Percentiles rank a stretch among this genome's conserved stretches.
Conservation (phyloP, 2,888 invertebrate genomes). For the Tetanocera ferruginea region DNA sequence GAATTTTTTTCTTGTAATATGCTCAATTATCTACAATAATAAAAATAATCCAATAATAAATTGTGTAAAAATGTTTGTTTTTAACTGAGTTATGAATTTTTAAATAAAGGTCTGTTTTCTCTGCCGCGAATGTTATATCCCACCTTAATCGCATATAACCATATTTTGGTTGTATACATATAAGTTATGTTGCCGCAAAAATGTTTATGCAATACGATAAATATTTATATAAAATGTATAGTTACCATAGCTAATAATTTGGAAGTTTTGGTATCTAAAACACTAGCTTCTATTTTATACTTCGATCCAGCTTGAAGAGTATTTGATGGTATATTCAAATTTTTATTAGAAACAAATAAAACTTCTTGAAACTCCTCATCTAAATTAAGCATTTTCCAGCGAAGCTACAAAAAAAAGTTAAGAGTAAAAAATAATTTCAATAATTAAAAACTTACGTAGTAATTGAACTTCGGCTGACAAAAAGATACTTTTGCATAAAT, state of each 20-base stretch:
- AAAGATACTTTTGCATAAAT: conserved; percentile 51
- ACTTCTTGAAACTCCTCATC: conserved; percentile 48
- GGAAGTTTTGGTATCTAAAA: conserved; percentile 36
- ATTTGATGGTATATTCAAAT: conserved; percentile 50
- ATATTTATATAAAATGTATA: too few species aligned
- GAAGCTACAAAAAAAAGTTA: conserved; percentile 22
- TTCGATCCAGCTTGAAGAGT: conserved; percentile 50
- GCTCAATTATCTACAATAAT: too few species aligned
- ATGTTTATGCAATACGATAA: too few species aligned
- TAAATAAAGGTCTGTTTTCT: too few species aligned
- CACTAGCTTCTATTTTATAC: conserved; percentile 51
- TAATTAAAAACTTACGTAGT: conserved; percentile 40
- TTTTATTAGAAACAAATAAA: conserved; percentile 46
- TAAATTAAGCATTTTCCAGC: conserved; percentile 52
- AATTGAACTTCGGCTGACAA: conserved; percentile 52
- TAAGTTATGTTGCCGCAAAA: too few species aligned
- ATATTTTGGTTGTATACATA: too few species aligned
- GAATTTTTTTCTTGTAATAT: too few species aligned
- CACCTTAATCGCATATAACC: too few species aligned
- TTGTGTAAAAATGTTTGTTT: too few species aligned
- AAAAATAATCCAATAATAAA: too few species aligned
- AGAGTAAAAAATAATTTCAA: not conserved
- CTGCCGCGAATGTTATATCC: too few species aligned
- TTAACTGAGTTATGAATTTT: too few species aligned
- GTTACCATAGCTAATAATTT: conserved; percentile 25